Evolutionary conservation across 2,113 vertebrate genomes (phyloP).

Genomic region (Corythoichthys haematopterus): DNA sequence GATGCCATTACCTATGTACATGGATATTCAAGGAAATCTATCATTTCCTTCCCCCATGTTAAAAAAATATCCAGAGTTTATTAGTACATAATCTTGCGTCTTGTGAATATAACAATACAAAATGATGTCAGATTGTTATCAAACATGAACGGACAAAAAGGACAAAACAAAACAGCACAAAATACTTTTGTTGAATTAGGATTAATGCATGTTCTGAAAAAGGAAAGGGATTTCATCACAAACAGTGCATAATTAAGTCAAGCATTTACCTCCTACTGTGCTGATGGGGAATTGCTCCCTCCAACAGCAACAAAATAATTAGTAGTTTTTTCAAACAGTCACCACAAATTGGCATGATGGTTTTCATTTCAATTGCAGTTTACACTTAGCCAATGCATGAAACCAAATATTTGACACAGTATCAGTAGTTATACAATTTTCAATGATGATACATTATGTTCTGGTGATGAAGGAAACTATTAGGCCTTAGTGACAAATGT

Average conservation of each 20-base stretch:
- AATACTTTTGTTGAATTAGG: slow-evolving; percentile 51
- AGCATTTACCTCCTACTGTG: slow-evolving; percentile 33
- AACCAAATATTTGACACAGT: not conserved
- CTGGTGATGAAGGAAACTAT: not conserved
- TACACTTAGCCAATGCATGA: not conserved
- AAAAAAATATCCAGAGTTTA: no score
- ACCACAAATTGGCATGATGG: not conserved
- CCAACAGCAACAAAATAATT: slow-evolving; percentile 17
- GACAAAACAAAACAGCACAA: slow-evolving; percentile 13
- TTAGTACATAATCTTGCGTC: no score
- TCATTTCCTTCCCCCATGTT: no score
- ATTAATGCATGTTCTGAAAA: slow-evolving; percentile 33
- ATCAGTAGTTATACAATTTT: not conserved
- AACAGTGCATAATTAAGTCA: slow-evolving; percentile 23
- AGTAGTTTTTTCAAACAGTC: slow-evolving; percentile 16
- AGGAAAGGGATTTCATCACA: not conserved
- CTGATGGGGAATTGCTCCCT: slow-evolving; percentile 29
- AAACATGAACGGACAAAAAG: not conserved
- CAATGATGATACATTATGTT: not conserved
- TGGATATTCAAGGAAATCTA: no score
- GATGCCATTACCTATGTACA: no score
- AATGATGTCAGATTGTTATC: not conserved
- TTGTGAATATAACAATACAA: no score
- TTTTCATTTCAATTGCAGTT: not conserved
- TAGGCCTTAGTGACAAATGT: not conserved